Base-by-base conservation (phyloP, 2,888 invertebrate species). In the Athetis lepigone region DNA sequence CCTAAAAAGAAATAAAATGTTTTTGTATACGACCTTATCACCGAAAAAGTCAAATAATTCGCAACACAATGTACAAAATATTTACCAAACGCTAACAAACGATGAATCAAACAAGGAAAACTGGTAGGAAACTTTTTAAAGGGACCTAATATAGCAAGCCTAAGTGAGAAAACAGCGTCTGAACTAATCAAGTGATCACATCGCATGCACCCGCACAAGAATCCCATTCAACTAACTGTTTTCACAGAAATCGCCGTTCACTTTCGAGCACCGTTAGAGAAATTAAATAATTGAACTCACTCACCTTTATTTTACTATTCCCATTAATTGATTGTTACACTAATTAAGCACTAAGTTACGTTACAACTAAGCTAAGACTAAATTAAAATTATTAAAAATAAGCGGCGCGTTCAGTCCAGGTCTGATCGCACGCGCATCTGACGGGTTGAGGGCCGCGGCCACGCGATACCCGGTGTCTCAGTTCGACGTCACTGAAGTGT, bases 341-440 rank as follows among this genome's bases (percentile, higher is more conserved):
- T 85, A 75, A 65, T 79, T 79, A 79, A 70, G 73, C 75, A 77
- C 80, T 76, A 62, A 36, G 49, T 78, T 70, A 76, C 47, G 70
- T 79, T 65, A 69, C 64, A 75, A 78, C 55, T 75, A 77, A 75
- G 50, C 70, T 77, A 72, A 59, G 57, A 64, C 52, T 65, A 70
- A 65, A 56, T 56, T 59, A 76, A 72, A 58, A 36, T 42, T 74
- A 55, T 13, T 58, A 58, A 65, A 71, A 70, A 65, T 76, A 43
- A 70, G 79, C 77, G 80, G 79, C 83, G 84, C 89, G 91, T 85
- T 75, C 80, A 75, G 79, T 67, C 66, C 70, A 79, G 51, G 65
- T 37, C 79, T 67, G 69, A 73, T 88, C 90, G 90, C 88, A 74
- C 83, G 87, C 90, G 89, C 92, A 88, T 92, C 90, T 88, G 87